Evolutionary conservation across 92 coral and sea anemone species (phyloP).

Genomic region (Umimayanthus kanabou): DNA sequence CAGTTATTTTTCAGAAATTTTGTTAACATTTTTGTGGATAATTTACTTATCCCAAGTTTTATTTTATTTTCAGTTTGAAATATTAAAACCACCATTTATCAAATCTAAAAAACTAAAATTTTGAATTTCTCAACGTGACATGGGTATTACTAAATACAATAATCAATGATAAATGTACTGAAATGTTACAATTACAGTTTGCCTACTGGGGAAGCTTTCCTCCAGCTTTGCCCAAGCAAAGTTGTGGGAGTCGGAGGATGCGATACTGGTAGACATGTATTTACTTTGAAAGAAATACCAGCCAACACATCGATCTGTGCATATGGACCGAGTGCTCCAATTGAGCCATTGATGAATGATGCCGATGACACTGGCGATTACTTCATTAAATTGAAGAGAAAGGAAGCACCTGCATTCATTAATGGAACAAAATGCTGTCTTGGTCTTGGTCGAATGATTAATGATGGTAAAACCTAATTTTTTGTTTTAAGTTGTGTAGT

Average conservation of each 20-base stretch:
- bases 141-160: too few relatives aligned
- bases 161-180: not conserved
- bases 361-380: conserved; percentile 5
- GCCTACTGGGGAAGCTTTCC: conserved; percentile 13
- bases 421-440: conserved; percentile 8
- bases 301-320: conserved; percentile 3
- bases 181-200: not conserved
- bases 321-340: conserved; percentile 10
- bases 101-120: too few relatives aligned
- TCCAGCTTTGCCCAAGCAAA: conserved; percentile 10
- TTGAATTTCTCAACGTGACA: too few relatives aligned
- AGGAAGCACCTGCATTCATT: conserved; percentile 1
- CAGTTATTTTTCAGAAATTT: not conserved
- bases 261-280: not conserved
- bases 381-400: not conserved
- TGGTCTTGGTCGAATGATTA: conserved; percentile 13
- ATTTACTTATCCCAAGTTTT: not conserved
- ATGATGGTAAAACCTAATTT: not conserved
- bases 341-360: conserved; percentile 12
- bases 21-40: not conserved
- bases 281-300: conserved; percentile 10
- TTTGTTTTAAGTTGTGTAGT: conserved; percentile 11
- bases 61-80: too few relatives aligned
- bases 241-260: conserved; percentile 16
- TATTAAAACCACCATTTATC: too few relatives aligned